Percentiles rank a stretch among this genome's conserved stretches.
These are phyloP conservation scores for Pionites leucogaster DNA, from an alignment of 2,113 vertebrate genomes.

Conservation along the genomic window DNA sequence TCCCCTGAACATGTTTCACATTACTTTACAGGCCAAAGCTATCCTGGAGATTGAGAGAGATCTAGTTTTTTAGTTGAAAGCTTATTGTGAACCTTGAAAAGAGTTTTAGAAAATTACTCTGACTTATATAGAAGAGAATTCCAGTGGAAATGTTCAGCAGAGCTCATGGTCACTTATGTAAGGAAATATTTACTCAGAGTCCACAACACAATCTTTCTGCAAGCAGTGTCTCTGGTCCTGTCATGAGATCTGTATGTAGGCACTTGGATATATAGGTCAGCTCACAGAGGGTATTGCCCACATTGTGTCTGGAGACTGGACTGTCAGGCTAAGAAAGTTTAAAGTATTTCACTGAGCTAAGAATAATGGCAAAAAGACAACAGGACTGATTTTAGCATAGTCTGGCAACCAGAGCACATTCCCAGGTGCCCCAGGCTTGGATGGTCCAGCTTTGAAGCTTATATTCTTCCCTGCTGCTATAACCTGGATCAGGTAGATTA, in stretches of 20 bases:
- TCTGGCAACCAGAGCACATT: not conserved
- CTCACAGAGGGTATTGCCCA: not conserved
- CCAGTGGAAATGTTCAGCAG: not conserved
- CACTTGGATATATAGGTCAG: not conserved
- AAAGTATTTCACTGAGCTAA: not conserved
- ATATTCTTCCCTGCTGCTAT: not conserved
- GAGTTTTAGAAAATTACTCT: not conserved
- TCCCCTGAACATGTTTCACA: not conserved
- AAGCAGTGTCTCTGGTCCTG: not conserved
- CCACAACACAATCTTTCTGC: not conserved
- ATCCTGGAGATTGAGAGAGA: not conserved
- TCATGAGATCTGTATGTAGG: not conserved
- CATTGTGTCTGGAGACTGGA: not conserved
- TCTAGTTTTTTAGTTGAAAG: not conserved
- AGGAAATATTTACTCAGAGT: not conserved
- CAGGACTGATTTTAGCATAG: not conserved
- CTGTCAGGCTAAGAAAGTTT: not conserved
- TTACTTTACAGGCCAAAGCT: not conserved
- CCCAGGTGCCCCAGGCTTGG: not conserved
- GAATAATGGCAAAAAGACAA: not conserved
- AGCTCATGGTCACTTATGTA: not conserved
- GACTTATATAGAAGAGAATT: not conserved
- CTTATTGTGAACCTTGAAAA: not conserved
- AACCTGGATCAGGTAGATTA: not conserved
- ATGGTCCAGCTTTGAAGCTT: not conserved